A percentile compares a stretch with the other conserved stretches of the same genome.
Evolutionary conservation across 2,113 vertebrate genomes (phyloP).

Genomic region (Neolamprologus ventralis): DNA sequence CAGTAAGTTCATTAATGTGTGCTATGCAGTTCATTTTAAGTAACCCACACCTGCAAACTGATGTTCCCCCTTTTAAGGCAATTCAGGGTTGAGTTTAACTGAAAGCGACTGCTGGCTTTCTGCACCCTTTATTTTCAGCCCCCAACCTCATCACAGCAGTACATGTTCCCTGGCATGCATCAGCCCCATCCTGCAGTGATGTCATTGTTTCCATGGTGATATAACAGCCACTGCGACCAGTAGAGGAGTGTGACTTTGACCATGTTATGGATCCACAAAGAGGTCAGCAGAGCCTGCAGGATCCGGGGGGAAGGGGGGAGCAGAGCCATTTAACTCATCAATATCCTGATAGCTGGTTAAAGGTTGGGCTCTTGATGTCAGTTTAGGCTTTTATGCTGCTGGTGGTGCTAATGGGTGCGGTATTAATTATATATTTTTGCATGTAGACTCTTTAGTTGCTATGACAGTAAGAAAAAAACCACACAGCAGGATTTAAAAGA

Average conservation of each 20-base stretch:
- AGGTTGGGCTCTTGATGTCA: neutral
- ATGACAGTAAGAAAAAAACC: neutral
- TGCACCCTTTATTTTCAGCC: neutral
- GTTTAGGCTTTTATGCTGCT: neutral
- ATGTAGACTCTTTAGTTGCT: neutral
- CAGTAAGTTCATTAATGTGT: neutral
- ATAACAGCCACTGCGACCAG: neutral
- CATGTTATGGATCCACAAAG: slow-evolving; percentile 39
- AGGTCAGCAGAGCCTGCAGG: slow-evolving; percentile 30
- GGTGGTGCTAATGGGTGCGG: neutral
- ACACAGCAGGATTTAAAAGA: neutral
- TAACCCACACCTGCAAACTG: neutral
- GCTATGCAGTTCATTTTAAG: neutral
- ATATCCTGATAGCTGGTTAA: slow-evolving; percentile 13
- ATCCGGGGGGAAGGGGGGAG: neutral
- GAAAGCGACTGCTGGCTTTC: neutral
- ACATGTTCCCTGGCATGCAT: neutral
- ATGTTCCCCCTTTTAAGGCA: neutral
- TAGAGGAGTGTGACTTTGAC: slow-evolving; percentile 10
- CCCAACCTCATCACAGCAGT: neutral
- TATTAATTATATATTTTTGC: neutral
- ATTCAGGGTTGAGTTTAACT: neutral
- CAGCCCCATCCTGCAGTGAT: slow-evolving; percentile 3
- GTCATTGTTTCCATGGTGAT: slow-evolving; percentile 50
- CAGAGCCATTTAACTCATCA: slow-evolving; percentile 40